Base-by-base conservation (phyloP, 2,113 vertebrate species). In the Gymnarchus niloticus region DNA sequence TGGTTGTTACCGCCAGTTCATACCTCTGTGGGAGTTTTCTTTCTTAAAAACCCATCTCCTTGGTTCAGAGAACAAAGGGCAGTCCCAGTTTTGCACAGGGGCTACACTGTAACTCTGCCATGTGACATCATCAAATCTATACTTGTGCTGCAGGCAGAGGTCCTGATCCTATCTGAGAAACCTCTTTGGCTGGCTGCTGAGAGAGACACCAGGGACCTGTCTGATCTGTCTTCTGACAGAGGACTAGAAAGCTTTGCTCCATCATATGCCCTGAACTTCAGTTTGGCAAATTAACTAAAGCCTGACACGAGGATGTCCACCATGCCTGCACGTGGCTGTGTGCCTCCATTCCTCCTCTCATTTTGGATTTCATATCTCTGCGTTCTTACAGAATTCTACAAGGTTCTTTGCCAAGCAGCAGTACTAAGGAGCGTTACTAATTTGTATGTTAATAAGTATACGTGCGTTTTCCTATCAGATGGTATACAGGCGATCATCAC, bases 201-300 rank as follows among this genome's bases (percentile, higher is more conserved):
- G 17, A 73, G 25, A 5, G 46, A 33, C 65, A 23, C 51, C 21
- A 7, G 59, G 41, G 59, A n/a, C 23, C 25, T 17, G 25, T 37
- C 56, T 12, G 23, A 8, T 65, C 65, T 44, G 52, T 37, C 56
- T 84, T 84, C 52, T 87, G 86, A 49, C 23, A 17, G 33, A 14
- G 28, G 61, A 17, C 61, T 87, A 84, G 84, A 84, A 81, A 57
- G 82, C 82, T 84, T 84, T 84, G 65, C 10, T 19, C 48, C 56
- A 12, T 46, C 33, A 12, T 8, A 9, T 33, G 23, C 7, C 76
- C 52, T 14, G 41, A 48, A 41, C 84, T 85, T 28, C 19, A 83
- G 9, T 56, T 52, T 56, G 51, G 81, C 52, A 3, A 23, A 10
- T 52, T 44, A 73, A 52, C 4, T n/a, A 1, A 48, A 33, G 1